A percentile compares a stretch with the other conserved stretches of the same genome.
Evolutionary conservation across 2,888 invertebrate genomes (phyloP).

Genomic region (Taphrorychus bicolor): DNA sequence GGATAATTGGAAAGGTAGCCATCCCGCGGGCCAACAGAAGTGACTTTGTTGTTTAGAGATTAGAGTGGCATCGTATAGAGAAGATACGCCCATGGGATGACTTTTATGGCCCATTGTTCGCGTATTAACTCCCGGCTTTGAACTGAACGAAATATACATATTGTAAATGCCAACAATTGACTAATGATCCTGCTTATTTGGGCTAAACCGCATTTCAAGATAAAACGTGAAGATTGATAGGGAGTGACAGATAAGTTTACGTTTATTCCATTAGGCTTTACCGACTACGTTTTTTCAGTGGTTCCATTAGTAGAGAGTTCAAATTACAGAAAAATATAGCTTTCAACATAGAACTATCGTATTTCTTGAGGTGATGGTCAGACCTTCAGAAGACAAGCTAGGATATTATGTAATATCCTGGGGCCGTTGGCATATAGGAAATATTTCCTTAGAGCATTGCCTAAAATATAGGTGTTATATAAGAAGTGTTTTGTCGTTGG

Average conservation of each 20-base stretch:
- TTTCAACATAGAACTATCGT: not conserved
- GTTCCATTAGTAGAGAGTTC: not conserved
- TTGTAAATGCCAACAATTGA: not conserved
- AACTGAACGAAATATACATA: not conserved
- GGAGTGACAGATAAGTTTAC: not conserved
- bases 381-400: too few species aligned
- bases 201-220: not conserved
- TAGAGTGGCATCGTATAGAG: not conserved
- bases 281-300: too few species aligned
- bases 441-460: too few species aligned
- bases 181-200: not conserved
- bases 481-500: too few species aligned
- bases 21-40: not conserved
- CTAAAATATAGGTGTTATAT: too few species aligned
- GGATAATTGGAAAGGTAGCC: not conserved
- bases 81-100: not conserved
- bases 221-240: not conserved
- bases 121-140: conserved; percentile 2
- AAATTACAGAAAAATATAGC: not conserved
- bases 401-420: too few species aligned
- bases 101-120: conserved; percentile 6
- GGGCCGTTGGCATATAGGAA: too few species aligned
- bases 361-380: not conserved
- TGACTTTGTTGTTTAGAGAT: not conserved
- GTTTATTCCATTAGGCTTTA: not conserved